Evolutionary conservation across 92 coral and sea anemone genomes (phyloP), one percentile per base, ranked within the genome.

Genomic region (Nematostella vectensis): DNA sequence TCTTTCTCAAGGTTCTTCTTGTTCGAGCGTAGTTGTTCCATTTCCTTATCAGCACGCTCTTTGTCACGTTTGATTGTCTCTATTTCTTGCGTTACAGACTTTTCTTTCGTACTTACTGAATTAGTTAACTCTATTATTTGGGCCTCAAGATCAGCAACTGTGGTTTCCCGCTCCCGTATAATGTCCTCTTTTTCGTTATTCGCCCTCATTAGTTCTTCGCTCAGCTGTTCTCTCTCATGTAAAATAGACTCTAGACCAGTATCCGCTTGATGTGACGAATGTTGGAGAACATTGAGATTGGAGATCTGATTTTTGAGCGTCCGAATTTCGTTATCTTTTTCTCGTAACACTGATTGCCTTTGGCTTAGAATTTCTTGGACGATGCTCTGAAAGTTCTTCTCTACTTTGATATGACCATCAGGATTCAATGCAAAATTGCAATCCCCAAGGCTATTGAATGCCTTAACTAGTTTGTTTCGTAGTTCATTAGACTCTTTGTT

Each of bases 251-350:
- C 80, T 39, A 91, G 52, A 27, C 71, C 83, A 6, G 61, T 49
- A 50, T 79, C 87, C 23, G 56, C 58, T 27, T 80, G 59, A 16
- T 54, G 62, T 29, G 68, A 65, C 6, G 74, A 47, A 29, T 79
- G 74, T 18, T 75, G 68, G 27, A 91, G 68, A 23, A 88, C 58
- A 29, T 64, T 64, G 43, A 82, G 75, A 27, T 70, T 86, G 11
- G 83, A 69, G 16, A 91, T 74, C 53, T 85, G 95, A 51, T 75
- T 85, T 65, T 83, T 76, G 16, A 82, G 61, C 11, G 75, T 66
- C 29, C 72, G 74, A 11, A 91, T 72, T 72, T 91, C 91, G 60
- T 78, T 78, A 29, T 86, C 98, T 45, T 80, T 80, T 27, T 91
- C 82, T 29, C 89, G 70, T 13, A 81, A 67, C 18, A 73, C 67